A percentile compares a stretch with the other conserved stretches of the same genome.
Conservation (phyloP, 2,888 invertebrate genomes). For the Papilio gigon region DNA sequence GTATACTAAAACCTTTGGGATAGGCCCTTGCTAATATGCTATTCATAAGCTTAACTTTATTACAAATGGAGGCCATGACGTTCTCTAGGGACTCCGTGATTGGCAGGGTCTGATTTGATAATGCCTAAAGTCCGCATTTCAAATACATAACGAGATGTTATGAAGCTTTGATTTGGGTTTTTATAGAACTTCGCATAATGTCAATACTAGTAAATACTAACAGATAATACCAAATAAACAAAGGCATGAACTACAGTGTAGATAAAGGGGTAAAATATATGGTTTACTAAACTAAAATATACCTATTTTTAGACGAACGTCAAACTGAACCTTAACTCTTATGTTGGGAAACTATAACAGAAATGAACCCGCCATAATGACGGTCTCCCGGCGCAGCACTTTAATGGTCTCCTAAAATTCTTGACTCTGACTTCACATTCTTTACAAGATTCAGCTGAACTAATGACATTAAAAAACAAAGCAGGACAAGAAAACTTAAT, state of each 20-base stretch:
- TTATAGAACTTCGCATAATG: neutral
- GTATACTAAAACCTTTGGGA: constrained; percentile 57
- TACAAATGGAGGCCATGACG: constrained; percentile 10
- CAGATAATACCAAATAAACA: neutral
- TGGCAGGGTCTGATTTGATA: constrained; percentile 33
- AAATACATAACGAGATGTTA: neutral
- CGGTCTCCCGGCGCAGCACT: constrained; percentile 65
- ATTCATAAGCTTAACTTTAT: constrained; percentile 62
- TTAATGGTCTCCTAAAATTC: constrained; percentile 69
- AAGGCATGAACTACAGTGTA: neutral
- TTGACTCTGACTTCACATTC: constrained; percentile 59
- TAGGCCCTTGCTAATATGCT: constrained; percentile 63
- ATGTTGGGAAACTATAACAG: constrained; percentile 62
- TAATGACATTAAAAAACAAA: constrained; percentile 71
- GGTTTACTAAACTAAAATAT: constrained; percentile 51
- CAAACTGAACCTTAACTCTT: constrained; percentile 65
- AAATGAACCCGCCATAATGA: constrained; percentile 69
- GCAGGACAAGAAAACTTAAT: constrained; percentile 60
- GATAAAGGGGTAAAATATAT: constrained; percentile 44
- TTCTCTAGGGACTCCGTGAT: constrained; percentile 21
- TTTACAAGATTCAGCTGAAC: constrained; percentile 64
- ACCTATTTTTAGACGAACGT: constrained; percentile 68
- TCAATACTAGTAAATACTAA: neutral
- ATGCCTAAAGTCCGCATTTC: neutral
- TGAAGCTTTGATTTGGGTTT: neutral